Evolutionary conservation across 2,113 vertebrate genomes (phyloP).

Genomic region (Jaculus jaculus): DNA sequence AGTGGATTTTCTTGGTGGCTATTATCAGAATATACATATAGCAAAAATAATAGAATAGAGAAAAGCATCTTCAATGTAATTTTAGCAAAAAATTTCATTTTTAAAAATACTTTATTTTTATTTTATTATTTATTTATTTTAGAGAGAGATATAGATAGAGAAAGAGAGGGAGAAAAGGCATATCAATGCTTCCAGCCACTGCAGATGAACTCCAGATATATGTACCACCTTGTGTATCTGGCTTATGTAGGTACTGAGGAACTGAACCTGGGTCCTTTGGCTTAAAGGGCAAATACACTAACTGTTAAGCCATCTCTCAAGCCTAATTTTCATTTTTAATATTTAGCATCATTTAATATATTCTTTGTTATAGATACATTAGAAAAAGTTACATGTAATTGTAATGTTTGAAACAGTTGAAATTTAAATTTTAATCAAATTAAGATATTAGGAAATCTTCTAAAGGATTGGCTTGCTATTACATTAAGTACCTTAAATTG

Average conservation of each 20-base stretch:
- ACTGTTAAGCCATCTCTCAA: no score
- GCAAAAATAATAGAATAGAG: not conserved
- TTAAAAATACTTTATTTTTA: not conserved
- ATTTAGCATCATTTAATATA: not conserved
- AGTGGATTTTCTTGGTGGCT: not conserved
- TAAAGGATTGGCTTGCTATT: not conserved
- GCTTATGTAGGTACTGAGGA: no score
- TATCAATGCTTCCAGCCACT: no score
- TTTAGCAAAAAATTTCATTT: not conserved
- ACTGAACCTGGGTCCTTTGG: no score
- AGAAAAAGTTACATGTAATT: not conserved
- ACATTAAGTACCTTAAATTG: not conserved
- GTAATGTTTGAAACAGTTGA: not conserved
- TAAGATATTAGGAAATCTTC: not conserved
- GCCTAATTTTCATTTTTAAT: no score
- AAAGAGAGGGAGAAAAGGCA: no score
- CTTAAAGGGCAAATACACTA: no score
- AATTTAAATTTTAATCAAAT: not conserved
- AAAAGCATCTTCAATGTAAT: no score
- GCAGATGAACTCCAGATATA: no score
- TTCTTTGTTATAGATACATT: not conserved
- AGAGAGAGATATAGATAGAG: no score
- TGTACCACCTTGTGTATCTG: no score
- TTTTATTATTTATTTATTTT: no score
- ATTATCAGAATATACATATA: not conserved